Evolutionary conservation across 2,888 invertebrate genomes (phyloP), one percentile per base, ranked within the genome.

Genomic region (Acronicta aceris): DNA sequence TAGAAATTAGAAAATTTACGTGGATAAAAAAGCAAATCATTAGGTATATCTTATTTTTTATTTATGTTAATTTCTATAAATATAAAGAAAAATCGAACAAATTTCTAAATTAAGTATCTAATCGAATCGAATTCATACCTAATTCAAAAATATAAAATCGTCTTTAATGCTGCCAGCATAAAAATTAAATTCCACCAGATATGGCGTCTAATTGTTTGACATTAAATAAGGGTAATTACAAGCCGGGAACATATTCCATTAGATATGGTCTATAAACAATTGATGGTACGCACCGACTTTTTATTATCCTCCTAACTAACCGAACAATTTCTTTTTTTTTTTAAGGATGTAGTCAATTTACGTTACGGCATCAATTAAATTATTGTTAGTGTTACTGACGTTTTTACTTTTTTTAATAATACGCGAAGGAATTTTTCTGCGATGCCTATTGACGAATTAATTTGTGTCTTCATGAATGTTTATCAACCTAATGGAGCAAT

Each of bases 191-290:
- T 66, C 72, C 51, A 25, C 57, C 59, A 67, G 61, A 64, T 66
- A 71, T 75, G 70, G 59, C 63, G 65, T 70, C 50, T 83, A 85
- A 85, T 83, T 81, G 81, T 78, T 81, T 79, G 77, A 71, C 76
- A 74, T 78, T 79, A 72, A 59, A 72, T 59, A 59, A 10, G 40
- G 51, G 45, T 71, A 74, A 75, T 74, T 71, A 74, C 61, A 80
- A 77, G 63, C 45, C 49, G 51, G 65, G 47, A 65, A 65, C 65
- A 71, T 61, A 60, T 63, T 65, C 59, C 57, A 67, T 71, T 62
- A 67, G 66, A 66, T 62, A 72, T 73, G 78, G 78, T 71, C 70
- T 56, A 68, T 69, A 71, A 67, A 61, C 70, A 77, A 78, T 79
- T 80, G 70, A 64, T 51, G 59, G 66, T 49, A 59, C 62, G 52